Conservation (phyloP, 2,888 invertebrate genomes). For the Drosophila mimetica region DNA sequence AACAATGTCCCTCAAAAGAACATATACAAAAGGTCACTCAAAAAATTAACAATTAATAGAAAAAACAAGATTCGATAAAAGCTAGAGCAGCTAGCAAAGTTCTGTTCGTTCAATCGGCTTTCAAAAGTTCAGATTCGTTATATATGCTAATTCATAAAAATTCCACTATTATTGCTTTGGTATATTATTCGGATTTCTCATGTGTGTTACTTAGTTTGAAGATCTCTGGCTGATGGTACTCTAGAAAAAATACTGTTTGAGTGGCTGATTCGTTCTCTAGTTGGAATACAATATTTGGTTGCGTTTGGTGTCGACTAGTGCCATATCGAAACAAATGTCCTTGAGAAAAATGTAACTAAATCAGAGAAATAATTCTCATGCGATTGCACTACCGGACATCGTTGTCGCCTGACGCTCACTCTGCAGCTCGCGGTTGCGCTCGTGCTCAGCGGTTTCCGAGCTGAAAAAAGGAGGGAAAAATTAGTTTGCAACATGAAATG, state of each 20-base stretch:
- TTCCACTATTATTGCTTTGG: conserved; percentile 58
- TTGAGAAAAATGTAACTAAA: conserved; percentile 84
- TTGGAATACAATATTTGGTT: conserved; percentile 42
- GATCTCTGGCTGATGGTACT: conserved; percentile 29
- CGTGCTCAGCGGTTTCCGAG: conserved; percentile 84
- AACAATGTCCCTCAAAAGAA: conserved; percentile 71
- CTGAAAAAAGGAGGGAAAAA: conserved; percentile 45
- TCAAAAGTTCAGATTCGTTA: conserved; percentile 31
- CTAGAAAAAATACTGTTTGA: conserved; percentile 54
- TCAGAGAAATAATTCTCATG: conserved; percentile 86
- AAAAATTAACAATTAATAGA: conserved; percentile 23
- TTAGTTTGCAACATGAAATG: not conserved
- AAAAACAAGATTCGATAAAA: conserved; percentile 45
- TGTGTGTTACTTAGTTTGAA: conserved; percentile 24
- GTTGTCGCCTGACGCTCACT: conserved; percentile 84
- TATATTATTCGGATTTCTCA: conserved; percentile 24
- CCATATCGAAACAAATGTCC: conserved; percentile 64
- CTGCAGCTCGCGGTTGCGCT: conserved; percentile 83
- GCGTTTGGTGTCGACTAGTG: conserved; percentile 23
- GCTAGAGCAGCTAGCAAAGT: conserved; percentile 59
- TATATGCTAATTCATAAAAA: conserved; percentile 35
- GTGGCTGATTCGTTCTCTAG: conserved; percentile 31
- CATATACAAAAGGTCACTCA: conserved; percentile 33
- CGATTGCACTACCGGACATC: conserved; percentile 85
- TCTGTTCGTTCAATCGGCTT: conserved; percentile 35